Evolutionary conservation across 2,888 invertebrate genomes (phyloP).

Genomic region (Mesorhabditis belari): DNA sequence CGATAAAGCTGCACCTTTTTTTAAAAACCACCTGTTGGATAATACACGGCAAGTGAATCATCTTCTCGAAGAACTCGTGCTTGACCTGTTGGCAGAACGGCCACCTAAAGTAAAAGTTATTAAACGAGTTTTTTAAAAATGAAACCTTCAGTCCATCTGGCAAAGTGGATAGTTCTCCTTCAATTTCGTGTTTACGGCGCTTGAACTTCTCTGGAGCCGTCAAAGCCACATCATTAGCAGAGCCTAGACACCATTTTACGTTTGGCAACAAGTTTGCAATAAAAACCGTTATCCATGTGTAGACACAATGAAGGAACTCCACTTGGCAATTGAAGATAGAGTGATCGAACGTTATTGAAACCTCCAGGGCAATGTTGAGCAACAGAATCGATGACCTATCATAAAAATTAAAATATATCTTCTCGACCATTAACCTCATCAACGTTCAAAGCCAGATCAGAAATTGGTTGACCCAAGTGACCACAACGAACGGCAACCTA

Average conservation of each 20-base stretch:
- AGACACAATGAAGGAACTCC: too few species aligned
- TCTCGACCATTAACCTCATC: not conserved
- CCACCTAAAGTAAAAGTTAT: conserved; percentile 8
- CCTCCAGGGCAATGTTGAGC: conserved; percentile 39
- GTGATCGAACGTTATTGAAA: conserved; percentile 33
- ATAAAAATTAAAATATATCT: too few species aligned
- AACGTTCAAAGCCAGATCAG: conserved; percentile 34
- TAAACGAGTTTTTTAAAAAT: conserved; percentile 1
- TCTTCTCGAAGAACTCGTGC: conserved; percentile 26
- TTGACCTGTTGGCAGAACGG: conserved; percentile 25
- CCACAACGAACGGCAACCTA: conserved; percentile 25
- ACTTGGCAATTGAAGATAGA: conserved; percentile 22
- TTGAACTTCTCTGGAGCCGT: conserved; percentile 6
- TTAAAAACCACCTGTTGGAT: conserved; percentile 30
- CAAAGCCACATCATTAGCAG: conserved; percentile 15
- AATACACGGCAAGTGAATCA: conserved; percentile 17
- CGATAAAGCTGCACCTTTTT: too few species aligned
- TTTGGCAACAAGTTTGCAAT: too few species aligned
- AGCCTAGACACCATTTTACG: conserved; percentile 6
- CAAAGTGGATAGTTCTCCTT: conserved; percentile 40
- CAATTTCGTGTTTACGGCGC: conserved; percentile 9
- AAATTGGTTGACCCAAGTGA: conserved; percentile 26
- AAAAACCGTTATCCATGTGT: too few species aligned
- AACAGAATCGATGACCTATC: conserved; percentile 19
- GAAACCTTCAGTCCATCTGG: conserved; percentile 41